Base-by-base conservation (phyloP, 2,888 invertebrate genomes). In the Cacoxenus indagator region DNA sequence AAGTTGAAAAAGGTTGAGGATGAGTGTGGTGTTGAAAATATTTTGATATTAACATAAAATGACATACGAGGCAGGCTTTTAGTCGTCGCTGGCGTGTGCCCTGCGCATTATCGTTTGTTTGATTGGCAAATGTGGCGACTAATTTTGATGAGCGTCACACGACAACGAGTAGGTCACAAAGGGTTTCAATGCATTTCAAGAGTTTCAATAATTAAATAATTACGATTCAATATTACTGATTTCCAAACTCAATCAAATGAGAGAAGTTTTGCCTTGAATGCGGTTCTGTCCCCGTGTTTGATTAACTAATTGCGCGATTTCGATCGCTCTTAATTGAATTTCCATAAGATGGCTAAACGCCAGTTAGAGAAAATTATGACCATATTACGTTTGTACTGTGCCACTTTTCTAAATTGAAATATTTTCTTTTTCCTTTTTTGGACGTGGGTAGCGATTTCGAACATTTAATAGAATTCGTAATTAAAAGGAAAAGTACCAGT, bases 241-340 rank as follows among this genome's bases (percentile, higher is more conserved):
- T 37, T 37, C 14, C 37, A 37, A 37, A 37, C 8, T 14, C 14
- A 1, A 1, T 5, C 14, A 14, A 8, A 8, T 31, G 31, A n/a
- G n/a, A n/a, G n/a, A n/a, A n/a, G n/a, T 9, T 9, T 31, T 31
- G 31, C 31, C 9, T 4, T 31, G 31, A 31, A 31, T 31, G 9
- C 4, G 31, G 5, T 31, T 37, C 14, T 1, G 22, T 1, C 22
- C 4, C 22, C 76, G 24, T 85, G 83, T 86, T 85, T 86, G 83
- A 85, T 86, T 86, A 85, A 84, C 85, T 85, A 86, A 85, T 86
- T 84, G 86, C 85, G 82, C 85, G 85, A 83, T 85, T 85, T 84
- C 79, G 84, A 85, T 85, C 84, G 83, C 71, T 70, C 81, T 72
- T 81, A 81, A 81, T 81, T 81, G 80, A 81, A 83, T 82, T 82